phyloP scores from a whole-genome alignment of 2,113 vertebrate genomes.

The Reinhardtius hippoglossoides region DNA sequence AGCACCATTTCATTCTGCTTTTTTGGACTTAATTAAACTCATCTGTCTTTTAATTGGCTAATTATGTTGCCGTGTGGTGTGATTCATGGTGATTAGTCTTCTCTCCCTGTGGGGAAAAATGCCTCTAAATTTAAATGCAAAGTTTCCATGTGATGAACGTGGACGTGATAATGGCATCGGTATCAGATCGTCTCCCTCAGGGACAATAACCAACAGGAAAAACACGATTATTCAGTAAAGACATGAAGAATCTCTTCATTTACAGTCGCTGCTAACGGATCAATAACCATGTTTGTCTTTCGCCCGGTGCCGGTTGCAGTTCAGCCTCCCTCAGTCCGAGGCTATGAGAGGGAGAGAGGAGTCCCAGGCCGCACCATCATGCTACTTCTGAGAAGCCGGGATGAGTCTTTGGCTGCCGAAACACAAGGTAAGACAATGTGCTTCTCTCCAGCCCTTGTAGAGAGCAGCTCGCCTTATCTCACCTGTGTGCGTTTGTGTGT shows the following conservation, averaged over 20 bases:
- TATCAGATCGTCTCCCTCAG: no score
- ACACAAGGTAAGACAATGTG: constrained; percentile 78
- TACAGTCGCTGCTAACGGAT: neutral
- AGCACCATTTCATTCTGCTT: neutral
- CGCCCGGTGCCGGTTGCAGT: constrained; percentile 51
- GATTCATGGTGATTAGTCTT: constrained; percentile 33
- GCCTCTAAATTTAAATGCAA: neutral
- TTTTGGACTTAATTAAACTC: constrained; percentile 53
- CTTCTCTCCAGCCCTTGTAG: neutral
- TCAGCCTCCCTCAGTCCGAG: constrained; percentile 80
- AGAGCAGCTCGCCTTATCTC: constrained; percentile 41
- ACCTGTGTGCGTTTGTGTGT: constrained; percentile 17
- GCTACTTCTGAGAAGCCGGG: constrained; percentile 84
- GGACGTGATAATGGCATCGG: neutral
- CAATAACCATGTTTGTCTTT: constrained; percentile 22
- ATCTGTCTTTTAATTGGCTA: constrained; percentile 40
- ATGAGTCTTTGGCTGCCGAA: constrained; percentile 82
- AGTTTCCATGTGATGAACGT: neutral
- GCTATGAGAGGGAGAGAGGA: constrained; percentile 86
- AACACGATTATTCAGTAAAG: neutral
- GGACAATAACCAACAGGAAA: neutral
- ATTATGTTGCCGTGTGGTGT: constrained; percentile 44
- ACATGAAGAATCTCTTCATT: neutral
- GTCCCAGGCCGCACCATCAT: constrained; percentile 83
- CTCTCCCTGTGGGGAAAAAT: neutral